Conservation (phyloP, 2,888 invertebrate genomes). For the Plagiodera versicolora region DNA sequence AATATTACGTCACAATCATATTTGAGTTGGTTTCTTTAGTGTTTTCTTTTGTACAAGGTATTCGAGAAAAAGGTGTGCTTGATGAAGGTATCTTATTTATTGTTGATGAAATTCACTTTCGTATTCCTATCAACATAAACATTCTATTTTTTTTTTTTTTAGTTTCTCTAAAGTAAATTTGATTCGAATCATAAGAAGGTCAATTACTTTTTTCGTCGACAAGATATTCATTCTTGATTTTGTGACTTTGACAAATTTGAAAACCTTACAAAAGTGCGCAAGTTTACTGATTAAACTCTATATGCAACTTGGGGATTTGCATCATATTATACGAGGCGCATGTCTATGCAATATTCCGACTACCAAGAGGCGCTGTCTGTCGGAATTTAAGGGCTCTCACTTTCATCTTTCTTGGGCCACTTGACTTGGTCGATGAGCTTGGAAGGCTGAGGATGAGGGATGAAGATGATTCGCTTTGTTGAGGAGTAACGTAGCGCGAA, state of each 20-base stretch:
- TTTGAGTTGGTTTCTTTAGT: no score
- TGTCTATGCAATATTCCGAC: neutral
- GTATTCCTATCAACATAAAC: no score
- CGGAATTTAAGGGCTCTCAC: slow-evolving; percentile 22
- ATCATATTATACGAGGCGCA: neutral
- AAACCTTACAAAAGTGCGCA: neutral
- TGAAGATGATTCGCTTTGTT: slow-evolving; percentile 24
- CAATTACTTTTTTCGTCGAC: neutral
- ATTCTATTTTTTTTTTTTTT: no score
- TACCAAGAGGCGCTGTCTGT: slow-evolving; percentile 16
- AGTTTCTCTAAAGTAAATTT: no score
- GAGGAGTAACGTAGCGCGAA: slow-evolving; percentile 18
- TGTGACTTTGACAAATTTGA: neutral
- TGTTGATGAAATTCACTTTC: no score
- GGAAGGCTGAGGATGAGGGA: slow-evolving; percentile 8
- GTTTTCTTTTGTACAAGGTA: no score
- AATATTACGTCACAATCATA: no score
- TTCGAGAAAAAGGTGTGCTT: no score
- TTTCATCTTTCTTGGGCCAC: slow-evolving; percentile 22
- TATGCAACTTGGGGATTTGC: neutral
- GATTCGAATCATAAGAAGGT: no score
- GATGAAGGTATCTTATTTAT: no score
- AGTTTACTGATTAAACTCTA: neutral
- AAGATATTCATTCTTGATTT: no score
- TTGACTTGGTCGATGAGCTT: slow-evolving; percentile 18